Evolutionary conservation across 2,797 vertebrate genomes (phyloP), one percentile per base, ranked within the genome.

Genomic region (Mormyrus proboscirostris): DNA sequence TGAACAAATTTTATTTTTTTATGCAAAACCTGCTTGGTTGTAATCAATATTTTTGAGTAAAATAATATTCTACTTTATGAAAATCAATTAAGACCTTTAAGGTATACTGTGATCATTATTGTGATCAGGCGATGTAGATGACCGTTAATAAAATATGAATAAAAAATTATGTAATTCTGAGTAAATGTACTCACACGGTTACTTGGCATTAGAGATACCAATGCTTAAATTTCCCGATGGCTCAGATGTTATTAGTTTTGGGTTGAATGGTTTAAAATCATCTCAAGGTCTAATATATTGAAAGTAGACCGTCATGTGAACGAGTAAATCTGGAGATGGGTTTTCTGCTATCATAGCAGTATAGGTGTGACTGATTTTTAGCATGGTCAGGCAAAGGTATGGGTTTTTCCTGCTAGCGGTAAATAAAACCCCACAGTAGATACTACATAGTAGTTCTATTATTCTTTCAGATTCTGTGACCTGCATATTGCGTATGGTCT

Each of bases 391-490:
- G 29, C 65, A 69, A 69, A 33, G 65, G 29, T 14, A 33, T 69
- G 65, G 10, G 14, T 73, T 16, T 14, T 73, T 14, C 69, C 14
- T 38, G 33, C 29, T 73, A 33, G 33, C 16, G 65, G 29, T 73
- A 73, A 73, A 38, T 0, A 73, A 38, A 38, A 12, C 29, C 12
- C 65, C 65, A 73, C 65, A 33, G 14, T 73, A 73, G 38, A 38
- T 38, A 73, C 29, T 16, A 33, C 29, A 73, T 38, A 14, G 29
- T 6, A 38, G 29, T 12, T 73, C 10, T 33, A 33, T 84, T 49
- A 38, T 89, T 10, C 33, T 84, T 47, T 82, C 57, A 44, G 57
- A n/a, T 57, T 89, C 49, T 87, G 89, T 8, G 33, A 76, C 49
- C 89, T 89, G 47, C 29, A 7, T 16, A 22, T 84, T 22, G 62